Evolutionary conservation across 1,140 invertebrate species (phyloP).

Genomic region (Drosophila ananassae): DNA sequence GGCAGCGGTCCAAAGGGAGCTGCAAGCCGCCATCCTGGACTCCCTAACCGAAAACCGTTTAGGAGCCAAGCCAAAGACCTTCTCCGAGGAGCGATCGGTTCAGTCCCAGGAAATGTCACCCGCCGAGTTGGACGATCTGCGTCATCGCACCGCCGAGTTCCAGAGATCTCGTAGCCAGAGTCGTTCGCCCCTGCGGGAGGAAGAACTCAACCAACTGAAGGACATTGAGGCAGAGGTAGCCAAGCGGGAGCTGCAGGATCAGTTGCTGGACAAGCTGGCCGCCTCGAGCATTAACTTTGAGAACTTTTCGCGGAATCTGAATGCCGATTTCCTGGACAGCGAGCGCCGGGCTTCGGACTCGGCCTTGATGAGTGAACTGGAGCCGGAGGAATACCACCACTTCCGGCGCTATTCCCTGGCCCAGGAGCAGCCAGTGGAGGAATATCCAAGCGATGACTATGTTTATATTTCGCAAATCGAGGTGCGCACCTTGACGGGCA

Average conservation of each 20-base stretch:
- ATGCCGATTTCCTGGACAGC: slow-evolving; percentile 72
- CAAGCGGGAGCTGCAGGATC: slow-evolving; percentile 69
- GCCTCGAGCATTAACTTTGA: slow-evolving; percentile 68
- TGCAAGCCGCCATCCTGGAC: slow-evolving; percentile 65
- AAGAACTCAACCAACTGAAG: slow-evolving; percentile 26
- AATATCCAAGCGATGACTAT: slow-evolving; percentile 78
- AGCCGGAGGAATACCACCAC: slow-evolving; percentile 81
- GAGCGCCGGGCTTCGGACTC: slow-evolving; percentile 77
- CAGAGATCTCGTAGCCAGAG: slow-evolving; percentile 74
- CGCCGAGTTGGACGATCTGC: slow-evolving; percentile 61
- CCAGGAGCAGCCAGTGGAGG: slow-evolving; percentile 75
- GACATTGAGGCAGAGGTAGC: slow-evolving; percentile 59
- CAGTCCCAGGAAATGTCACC: slow-evolving; percentile 27
- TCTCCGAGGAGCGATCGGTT: slow-evolving; percentile 45
- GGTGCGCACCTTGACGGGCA: slow-evolving; percentile 66
- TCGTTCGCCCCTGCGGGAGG: slow-evolving; percentile 61
- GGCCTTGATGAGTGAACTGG: slow-evolving; percentile 64
- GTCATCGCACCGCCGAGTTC: slow-evolving; percentile 69
- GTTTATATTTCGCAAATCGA: slow-evolving; percentile 77
- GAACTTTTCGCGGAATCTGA: slow-evolving; percentile 69
- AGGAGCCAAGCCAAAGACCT: slow-evolving; percentile 72
- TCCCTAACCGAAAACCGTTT: slow-evolving; percentile 58
- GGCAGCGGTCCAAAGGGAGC: slow-evolving; percentile 52
- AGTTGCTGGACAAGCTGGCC: slow-evolving; percentile 60
- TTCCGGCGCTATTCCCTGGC: slow-evolving; percentile 74